Conservation (phyloP, 2,888 invertebrate genomes). For the Sacculina carcini region DNA sequence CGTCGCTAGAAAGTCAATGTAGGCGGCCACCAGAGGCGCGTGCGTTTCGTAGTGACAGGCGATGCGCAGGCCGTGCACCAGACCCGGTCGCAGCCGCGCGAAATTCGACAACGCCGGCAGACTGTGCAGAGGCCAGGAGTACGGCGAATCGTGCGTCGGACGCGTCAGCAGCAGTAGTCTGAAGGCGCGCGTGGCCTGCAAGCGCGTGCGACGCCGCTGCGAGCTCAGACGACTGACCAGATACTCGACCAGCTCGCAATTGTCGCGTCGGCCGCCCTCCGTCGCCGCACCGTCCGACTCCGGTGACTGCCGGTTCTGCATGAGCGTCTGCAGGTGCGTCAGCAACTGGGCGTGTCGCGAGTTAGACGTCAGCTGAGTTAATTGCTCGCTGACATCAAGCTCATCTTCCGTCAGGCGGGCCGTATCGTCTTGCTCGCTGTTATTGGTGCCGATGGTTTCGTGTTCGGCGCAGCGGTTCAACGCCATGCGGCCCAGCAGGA, state of each 20-base stretch:
- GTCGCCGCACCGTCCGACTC: too few species aligned
- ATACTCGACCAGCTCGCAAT: constrained; percentile 67
- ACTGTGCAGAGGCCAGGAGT: constrained; percentile 21
- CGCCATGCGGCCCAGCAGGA: constrained; percentile 35
- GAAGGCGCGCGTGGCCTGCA: constrained; percentile 35
- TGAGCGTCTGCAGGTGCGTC: constrained; percentile 30
- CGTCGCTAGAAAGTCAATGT: constrained; percentile 54
- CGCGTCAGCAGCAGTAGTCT: constrained; percentile 15
- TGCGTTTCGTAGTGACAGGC: constrained; percentile 43
- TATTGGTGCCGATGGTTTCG: background rate
- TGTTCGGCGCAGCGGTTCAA: background rate
- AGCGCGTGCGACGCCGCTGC: constrained; percentile 43
- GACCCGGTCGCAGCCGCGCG: constrained; percentile 18
- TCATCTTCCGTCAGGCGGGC: constrained; percentile 21
- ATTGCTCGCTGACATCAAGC: constrained; percentile 25
- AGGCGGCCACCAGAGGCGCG: constrained; percentile 50
- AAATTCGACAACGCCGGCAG: constrained; percentile 52
- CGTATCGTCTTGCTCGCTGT: background rate
- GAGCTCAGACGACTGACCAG: constrained; percentile 61
- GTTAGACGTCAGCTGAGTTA: constrained; percentile 41
- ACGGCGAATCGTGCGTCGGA: constrained; percentile 15
- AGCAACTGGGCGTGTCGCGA: constrained; percentile 51
- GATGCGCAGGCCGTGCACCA: background rate
- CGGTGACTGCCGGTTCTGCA: constrained; percentile 25
- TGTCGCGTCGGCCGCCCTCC: constrained; percentile 28